phyloP scores from a whole-genome alignment of 2,113 vertebrate species.

The Toxotes chatareus region DNA sequence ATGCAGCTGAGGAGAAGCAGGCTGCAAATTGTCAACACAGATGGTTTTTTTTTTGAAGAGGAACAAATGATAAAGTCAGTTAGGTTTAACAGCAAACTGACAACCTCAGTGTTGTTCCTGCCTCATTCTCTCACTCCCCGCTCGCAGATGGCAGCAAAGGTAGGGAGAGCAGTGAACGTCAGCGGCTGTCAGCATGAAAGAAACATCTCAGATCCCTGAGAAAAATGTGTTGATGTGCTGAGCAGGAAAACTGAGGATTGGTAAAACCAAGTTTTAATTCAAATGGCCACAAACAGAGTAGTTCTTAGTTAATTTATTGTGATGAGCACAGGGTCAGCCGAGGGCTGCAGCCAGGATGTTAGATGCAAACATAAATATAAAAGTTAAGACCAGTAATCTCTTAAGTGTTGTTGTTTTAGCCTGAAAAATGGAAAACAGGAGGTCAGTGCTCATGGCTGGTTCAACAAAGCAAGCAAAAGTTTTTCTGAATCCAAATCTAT shows the following conservation, averaged over 20 bases:
- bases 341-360: background rate
- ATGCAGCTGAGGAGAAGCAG: conserved; percentile 11
- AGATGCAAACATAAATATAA: background rate
- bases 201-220: background rate
- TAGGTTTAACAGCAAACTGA: conserved; percentile 38
- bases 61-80: conserved; percentile 41
- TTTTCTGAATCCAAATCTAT: too few species aligned
- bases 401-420: too few species aligned
- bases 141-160: background rate
- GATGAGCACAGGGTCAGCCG: background rate
- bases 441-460: too few species aligned
- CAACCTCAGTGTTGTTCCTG: background rate
- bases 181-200: background rate
- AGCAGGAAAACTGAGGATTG: background rate
- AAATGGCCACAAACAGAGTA: too few species aligned
- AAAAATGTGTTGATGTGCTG: background rate
- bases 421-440: too few species aligned
- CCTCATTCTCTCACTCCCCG: background rate
- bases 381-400: too few species aligned
- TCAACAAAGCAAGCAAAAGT: too few species aligned
- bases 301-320: background rate
- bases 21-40: conserved; percentile 14
- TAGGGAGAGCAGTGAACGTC: background rate
- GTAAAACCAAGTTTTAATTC: too few species aligned
- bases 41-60: conserved; percentile 15